Evolutionary conservation across 2,888 invertebrate genomes (phyloP).

Genomic region (Villa cingulata): DNA sequence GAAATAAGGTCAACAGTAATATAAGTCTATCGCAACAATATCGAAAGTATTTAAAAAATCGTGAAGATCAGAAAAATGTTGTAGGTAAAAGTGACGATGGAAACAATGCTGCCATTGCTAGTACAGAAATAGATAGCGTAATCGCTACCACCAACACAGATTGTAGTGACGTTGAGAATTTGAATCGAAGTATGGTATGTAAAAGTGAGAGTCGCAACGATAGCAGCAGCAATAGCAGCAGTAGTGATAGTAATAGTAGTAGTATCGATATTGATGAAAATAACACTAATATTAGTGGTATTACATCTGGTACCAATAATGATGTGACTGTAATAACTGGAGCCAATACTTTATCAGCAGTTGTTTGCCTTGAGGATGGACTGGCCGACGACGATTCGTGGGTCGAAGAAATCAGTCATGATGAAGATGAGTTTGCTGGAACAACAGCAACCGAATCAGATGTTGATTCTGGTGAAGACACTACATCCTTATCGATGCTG

Average conservation of each 20-base stretch:
- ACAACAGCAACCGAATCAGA: constrained; percentile 48
- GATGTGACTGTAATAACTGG: constrained; percentile 58
- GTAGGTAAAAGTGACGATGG: too few relatives aligned
- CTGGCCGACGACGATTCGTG: constrained; percentile 82
- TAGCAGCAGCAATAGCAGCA: constrained; percentile 31
- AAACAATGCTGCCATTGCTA: too few relatives aligned
- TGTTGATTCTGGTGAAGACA: constrained; percentile 56
- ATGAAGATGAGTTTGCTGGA: constrained; percentile 48
- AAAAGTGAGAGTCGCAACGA: constrained; percentile 37
- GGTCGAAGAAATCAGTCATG: constrained; percentile 78
- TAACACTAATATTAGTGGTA: constrained; percentile 7
- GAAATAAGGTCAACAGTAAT: constrained; percentile 8
- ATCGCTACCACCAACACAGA: constrained; percentile 18
- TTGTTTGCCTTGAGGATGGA: constrained; percentile 69
- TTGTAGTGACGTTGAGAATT: background rate
- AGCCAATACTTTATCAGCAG: constrained; percentile 54
- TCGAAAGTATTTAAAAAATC: background rate
- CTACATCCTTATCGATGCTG: constrained; percentile 39
- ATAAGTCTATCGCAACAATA: background rate
- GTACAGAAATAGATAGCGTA: too few relatives aligned
- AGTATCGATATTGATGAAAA: constrained; percentile 3
- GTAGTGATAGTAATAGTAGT: constrained; percentile 1
- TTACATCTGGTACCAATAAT: constrained; percentile 2
- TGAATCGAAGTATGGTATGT: constrained; percentile 18
- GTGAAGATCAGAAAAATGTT: constrained; percentile 15